A percentile compares a stretch with the other conserved stretches of the same genome.
These are phyloP conservation scores for Alviniconcha strummeri DNA, from an alignment of 2,888 invertebrate genomes.

Conservation along the genomic window DNA sequence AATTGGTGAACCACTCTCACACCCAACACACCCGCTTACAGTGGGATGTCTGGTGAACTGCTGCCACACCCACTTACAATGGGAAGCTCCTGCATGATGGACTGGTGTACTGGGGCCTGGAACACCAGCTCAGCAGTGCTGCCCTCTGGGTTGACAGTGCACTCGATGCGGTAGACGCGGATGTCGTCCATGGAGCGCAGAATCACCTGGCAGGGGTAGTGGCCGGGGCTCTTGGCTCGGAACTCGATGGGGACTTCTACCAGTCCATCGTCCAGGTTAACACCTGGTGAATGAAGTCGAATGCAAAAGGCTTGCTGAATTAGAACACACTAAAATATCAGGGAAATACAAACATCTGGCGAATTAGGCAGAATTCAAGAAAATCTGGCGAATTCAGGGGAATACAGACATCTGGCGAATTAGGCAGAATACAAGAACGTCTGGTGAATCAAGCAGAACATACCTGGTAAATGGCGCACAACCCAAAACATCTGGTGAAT, in stretches of 20 bases:
- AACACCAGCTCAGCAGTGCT: constrained; percentile 70
- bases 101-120: constrained; percentile 68
- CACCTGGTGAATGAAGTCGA: constrained; percentile 34
- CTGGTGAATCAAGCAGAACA: too few species aligned
- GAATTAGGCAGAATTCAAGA: too few species aligned
- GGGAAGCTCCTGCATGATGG: constrained; percentile 71
- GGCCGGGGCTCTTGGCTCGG: constrained; percentile 65
- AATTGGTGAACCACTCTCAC: too few species aligned
- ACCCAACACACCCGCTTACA: too few species aligned
- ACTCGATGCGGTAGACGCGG: constrained; percentile 70
- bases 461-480: too few species aligned
- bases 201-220: constrained; percentile 66
- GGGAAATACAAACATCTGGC: too few species aligned
- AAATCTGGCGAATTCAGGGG: too few species aligned
- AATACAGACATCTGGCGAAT: too few species aligned
- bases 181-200: constrained; percentile 68
- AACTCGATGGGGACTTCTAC: constrained; percentile 69
- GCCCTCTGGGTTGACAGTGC: constrained; percentile 70
- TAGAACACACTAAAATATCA: too few species aligned
- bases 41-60: too few species aligned
- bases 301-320: background rate
- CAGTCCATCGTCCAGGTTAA: constrained; percentile 48
- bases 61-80: constrained; percentile 59
- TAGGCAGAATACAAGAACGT: too few species aligned
- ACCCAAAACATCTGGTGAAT: too few species aligned